Percentiles rank a stretch among this genome's conserved stretches.
phyloP scores from a whole-genome alignment of 1,140 invertebrate species.

The Drosophila malerkotliana region DNA sequence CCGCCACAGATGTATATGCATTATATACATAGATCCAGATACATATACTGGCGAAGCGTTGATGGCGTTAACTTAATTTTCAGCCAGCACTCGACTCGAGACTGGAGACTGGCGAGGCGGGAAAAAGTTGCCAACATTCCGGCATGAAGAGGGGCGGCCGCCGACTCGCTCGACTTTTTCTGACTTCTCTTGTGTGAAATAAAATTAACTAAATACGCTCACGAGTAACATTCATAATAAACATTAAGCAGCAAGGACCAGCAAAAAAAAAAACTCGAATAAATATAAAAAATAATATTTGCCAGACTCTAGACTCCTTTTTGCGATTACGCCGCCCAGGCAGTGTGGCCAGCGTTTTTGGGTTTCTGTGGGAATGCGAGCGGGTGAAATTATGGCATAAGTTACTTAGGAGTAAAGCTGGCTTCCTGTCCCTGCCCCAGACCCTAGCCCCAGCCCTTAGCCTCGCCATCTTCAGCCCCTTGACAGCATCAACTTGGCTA shows the following conservation, averaged over 20 bases:
- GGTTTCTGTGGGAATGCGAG: slow-evolving; percentile 31
- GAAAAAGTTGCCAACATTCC: slow-evolving; percentile 29
- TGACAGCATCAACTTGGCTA: slow-evolving; percentile 70
- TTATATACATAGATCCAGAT: slow-evolving; percentile 1
- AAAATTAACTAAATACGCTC: slow-evolving; percentile 84
- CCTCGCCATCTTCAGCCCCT: slow-evolving; percentile 2
- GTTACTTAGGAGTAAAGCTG: slow-evolving; percentile 73
- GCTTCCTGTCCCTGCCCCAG: slow-evolving; percentile 12
- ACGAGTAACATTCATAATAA: slow-evolving; percentile 84
- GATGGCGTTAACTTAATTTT: slow-evolving; percentile 81
- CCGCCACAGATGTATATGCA: slow-evolving; percentile 25
- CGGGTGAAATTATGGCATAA: slow-evolving; percentile 78
- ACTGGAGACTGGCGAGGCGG: slow-evolving; percentile 4
- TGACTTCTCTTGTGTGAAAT: slow-evolving; percentile 82
- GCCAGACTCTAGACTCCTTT: slow-evolving; percentile 76
- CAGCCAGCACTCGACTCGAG: slow-evolving; percentile 58
- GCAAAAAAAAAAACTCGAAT: slow-evolving; percentile 68
- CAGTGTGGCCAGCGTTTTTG: slow-evolving; percentile 47
- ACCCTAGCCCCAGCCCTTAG: neutral
- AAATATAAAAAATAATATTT: slow-evolving; percentile 84
- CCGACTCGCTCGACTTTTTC: slow-evolving; percentile 34
- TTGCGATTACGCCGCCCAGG: slow-evolving; percentile 62
- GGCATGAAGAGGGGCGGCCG: slow-evolving; percentile 1
- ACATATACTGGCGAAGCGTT: slow-evolving; percentile 60
- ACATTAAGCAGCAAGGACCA: slow-evolving; percentile 71